These are phyloP conservation scores for Amyelois transitella DNA, from an alignment of 1,140 invertebrate species.

Conservation along the genomic window DNA sequence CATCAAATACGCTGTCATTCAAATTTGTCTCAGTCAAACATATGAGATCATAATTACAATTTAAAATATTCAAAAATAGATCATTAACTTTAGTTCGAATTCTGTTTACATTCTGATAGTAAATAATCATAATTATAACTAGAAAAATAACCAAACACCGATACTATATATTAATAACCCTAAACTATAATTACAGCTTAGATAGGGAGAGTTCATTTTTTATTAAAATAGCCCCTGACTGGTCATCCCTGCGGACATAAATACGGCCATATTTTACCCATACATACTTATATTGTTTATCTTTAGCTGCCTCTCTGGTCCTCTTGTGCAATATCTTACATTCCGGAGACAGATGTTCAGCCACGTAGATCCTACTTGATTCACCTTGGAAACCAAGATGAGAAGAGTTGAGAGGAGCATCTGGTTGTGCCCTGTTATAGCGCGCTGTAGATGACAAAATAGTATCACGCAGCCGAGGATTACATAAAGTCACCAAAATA, in stretches of 20 bases:
- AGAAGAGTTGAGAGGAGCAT: background rate
- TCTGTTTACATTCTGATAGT: slow-evolving; percentile 23
- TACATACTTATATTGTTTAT: slow-evolving; percentile 1
- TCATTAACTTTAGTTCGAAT: slow-evolving; percentile 15
- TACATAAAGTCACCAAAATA: slow-evolving; percentile 1
- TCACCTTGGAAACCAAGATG: background rate
- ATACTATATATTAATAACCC: background rate
- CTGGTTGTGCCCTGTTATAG: background rate
- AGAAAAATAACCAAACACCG: background rate
- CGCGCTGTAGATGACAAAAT: background rate
- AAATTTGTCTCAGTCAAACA: slow-evolving; percentile 21
- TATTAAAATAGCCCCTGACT: background rate
- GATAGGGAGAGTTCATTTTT: background rate
- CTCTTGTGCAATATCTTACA: background rate
- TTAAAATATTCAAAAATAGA: slow-evolving; percentile 15
- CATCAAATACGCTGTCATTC: slow-evolving; percentile 11
- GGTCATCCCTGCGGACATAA: background rate
- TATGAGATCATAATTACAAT: slow-evolving; percentile 17
- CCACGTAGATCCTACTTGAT: background rate
- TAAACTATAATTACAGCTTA: no score
- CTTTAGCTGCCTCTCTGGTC: background rate
- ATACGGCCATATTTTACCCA: background rate
- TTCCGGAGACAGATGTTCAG: slow-evolving; percentile 1
- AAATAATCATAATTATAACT: slow-evolving; percentile 3
- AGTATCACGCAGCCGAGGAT: background rate